phyloP scores from a whole-genome alignment of 2,797 vertebrate genomes.

The Spinus olivaceus region DNA sequence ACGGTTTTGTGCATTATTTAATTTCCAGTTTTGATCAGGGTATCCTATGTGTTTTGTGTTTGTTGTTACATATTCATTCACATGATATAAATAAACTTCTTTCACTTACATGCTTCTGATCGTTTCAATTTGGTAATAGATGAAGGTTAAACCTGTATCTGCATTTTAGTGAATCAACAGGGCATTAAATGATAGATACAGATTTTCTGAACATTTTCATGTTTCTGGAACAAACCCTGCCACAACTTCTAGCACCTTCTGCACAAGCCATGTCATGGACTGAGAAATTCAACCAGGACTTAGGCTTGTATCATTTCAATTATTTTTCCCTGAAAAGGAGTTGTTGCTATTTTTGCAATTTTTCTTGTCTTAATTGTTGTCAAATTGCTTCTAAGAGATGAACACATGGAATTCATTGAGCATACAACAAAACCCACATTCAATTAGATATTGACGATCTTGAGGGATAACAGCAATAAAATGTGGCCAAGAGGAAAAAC shows the following conservation, averaged over 20 bases:
- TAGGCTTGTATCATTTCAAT: neutral
- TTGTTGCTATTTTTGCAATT: neutral
- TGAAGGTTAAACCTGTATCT: neutral
- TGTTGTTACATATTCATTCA: neutral
- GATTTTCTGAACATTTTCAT: neutral
- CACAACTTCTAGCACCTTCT: neutral
- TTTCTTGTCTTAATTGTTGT: conserved; percentile 10
- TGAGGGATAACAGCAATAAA: conserved; percentile 32
- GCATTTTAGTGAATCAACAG: neutral
- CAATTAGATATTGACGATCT: conserved; percentile 39
- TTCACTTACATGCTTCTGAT: neutral
- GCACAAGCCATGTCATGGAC: neutral
- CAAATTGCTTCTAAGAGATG: conserved; percentile 1
- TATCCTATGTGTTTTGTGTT: neutral
- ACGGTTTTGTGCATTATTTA: neutral
- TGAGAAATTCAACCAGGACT: neutral
- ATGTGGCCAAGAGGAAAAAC: conserved; percentile 7
- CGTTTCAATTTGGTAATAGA: neutral
- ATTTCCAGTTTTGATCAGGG: neutral
- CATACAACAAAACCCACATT: conserved; percentile 28
- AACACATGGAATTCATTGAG: conserved; percentile 49
- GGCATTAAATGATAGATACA: neutral
- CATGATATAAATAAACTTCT: neutral
- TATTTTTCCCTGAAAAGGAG: conserved; percentile 5
- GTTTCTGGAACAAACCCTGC: neutral